Conservation (phyloP, 1,140 invertebrate genomes). For the Drosophila oshimai region DNA sequence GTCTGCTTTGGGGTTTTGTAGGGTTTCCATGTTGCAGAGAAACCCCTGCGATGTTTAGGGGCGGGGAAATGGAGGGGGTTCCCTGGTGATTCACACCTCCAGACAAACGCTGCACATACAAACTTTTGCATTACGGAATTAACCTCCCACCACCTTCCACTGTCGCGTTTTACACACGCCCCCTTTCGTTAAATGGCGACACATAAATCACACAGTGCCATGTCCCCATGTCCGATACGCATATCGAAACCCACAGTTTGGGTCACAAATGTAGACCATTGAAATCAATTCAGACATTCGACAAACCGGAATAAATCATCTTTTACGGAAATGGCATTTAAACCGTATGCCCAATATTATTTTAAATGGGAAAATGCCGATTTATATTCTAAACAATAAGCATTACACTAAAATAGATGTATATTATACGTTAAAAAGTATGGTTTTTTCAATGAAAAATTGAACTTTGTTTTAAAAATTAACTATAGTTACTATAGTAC, state of each 20-base stretch:
- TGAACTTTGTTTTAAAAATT: no score
- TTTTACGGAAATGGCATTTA: no score
- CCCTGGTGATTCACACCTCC: slow-evolving; percentile 55
- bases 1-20: slow-evolving; percentile 32
- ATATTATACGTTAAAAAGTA: no score
- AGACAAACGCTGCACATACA: not conserved
- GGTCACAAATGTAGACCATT: not conserved
- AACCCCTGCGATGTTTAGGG: slow-evolving; percentile 32
- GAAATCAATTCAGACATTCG: no score
- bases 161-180: slow-evolving; percentile 34
- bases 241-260: not conserved
- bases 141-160: not conserved
- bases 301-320: no score
- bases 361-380: no score
- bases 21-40: slow-evolving; percentile 49
- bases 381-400: no score
- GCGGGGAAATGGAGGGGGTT: not conserved
- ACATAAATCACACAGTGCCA: slow-evolving; percentile 61
- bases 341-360: no score
- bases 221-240: slow-evolving; percentile 30
- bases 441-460: no score
- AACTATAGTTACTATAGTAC: no score
- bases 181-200: slow-evolving; percentile 36
- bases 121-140: not conserved
- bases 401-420: no score